These are phyloP conservation scores for Epinotia demarniana DNA, from an alignment of 2,888 invertebrate genomes.

Conservation along the genomic window DNA sequence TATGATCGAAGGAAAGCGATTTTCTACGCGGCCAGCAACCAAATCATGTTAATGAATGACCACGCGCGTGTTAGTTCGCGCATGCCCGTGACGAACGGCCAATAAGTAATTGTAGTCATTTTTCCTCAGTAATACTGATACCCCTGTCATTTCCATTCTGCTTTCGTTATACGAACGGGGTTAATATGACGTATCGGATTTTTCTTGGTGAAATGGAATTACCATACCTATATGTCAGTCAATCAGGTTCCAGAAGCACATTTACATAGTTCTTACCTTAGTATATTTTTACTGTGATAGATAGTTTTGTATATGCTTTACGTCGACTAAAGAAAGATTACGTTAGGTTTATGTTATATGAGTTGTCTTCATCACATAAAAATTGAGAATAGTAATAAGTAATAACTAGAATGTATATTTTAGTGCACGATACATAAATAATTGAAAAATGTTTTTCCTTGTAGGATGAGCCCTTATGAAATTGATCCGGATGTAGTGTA, in stretches of 20 bases:
- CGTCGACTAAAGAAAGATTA: too few species aligned
- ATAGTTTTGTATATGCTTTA: not conserved
- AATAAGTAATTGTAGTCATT: constrained; percentile 40
- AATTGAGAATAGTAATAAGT: too few species aligned
- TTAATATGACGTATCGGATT: constrained; percentile 26
- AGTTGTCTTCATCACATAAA: too few species aligned
- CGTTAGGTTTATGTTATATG: too few species aligned
- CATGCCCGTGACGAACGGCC: constrained; percentile 61
- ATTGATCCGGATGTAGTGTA: too few species aligned
- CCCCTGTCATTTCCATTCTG: constrained; percentile 41
- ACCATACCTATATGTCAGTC: not conserved
- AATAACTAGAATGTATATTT: too few species aligned
- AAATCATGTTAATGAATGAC: constrained; percentile 75
- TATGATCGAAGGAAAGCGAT: constrained; percentile 73
- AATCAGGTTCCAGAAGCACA: not conserved
- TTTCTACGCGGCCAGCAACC: constrained; percentile 71
- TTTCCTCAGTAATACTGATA: constrained; percentile 42
- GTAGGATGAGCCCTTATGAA: too few species aligned
- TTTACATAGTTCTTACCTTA: not conserved
- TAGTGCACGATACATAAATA: too few species aligned
- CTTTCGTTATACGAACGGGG: constrained; percentile 11
- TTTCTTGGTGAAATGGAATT: constrained; percentile 14
- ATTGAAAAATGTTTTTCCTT: too few species aligned
- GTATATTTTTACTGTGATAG: not conserved
- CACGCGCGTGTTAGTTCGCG: constrained; percentile 55